Evolutionary conservation across 2,888 invertebrate species (phyloP).

Genomic region (Suillia variegata): DNA sequence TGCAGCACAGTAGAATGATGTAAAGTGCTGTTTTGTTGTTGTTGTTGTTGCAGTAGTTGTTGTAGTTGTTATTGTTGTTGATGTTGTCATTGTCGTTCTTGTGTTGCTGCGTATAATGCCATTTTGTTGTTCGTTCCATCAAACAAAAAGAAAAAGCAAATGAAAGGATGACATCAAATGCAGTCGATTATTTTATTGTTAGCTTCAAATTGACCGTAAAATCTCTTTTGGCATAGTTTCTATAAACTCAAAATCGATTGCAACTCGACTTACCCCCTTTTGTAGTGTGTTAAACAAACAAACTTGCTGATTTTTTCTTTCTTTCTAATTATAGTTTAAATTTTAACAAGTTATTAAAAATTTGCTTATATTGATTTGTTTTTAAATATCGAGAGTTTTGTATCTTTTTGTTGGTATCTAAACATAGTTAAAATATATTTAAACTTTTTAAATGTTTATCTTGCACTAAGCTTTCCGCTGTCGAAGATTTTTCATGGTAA

Average conservation of each 20-base stretch:
- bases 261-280: too few relatives aligned
- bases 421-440: too few relatives aligned
- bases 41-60: not conserved
- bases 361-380: too few relatives aligned
- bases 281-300: too few relatives aligned
- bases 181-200: not conserved
- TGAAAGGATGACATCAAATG: slow-evolving; percentile 10
- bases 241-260: not conserved
- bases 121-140: not conserved
- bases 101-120: not conserved
- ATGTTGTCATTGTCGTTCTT: not conserved
- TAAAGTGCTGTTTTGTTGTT: not conserved
- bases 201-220: slow-evolving; percentile 8
- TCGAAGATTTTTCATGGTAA: too few relatives aligned
- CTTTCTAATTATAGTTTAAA: too few relatives aligned
- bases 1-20: not conserved
- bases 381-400: too few relatives aligned
- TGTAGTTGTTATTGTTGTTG: not conserved
- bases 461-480: too few relatives aligned
- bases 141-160: slow-evolving; percentile 8
- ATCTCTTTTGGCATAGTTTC: not conserved
- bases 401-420: too few relatives aligned
- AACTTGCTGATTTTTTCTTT: too few relatives aligned
- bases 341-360: too few relatives aligned
- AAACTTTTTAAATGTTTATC: too few relatives aligned